phyloP scores from a whole-genome alignment of 2,797 vertebrate species.

The Danio kyathit region DNA sequence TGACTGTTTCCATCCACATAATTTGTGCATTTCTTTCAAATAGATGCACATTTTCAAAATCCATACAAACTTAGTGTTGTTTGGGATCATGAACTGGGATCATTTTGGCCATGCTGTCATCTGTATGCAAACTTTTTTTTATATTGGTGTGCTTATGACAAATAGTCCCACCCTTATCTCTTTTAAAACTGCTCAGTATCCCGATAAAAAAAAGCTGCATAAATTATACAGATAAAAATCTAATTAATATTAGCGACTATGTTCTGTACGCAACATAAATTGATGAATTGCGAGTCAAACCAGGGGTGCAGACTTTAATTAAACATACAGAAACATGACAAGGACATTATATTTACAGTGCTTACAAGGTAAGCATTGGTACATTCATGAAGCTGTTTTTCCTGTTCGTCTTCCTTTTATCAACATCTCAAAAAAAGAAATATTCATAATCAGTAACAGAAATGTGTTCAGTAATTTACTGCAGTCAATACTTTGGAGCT shows the following conservation, averaged over 20 bases:
- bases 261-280: not conserved
- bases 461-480: slow-evolving; percentile 36
- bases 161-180: too few relatives aligned
- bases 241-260: not conserved
- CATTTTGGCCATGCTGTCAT: too few relatives aligned
- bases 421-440: slow-evolving; percentile 22
- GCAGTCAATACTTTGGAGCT: slow-evolving; percentile 18
- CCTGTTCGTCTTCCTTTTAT: slow-evolving; percentile 8
- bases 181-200: not conserved
- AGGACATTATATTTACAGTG: slow-evolving; percentile 56
- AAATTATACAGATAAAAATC: too few relatives aligned
- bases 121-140: too few relatives aligned
- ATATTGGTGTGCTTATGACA: too few relatives aligned
- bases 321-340: slow-evolving; percentile 36
- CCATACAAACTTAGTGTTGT: too few relatives aligned
- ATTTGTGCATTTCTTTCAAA: too few relatives aligned
- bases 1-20: too few relatives aligned
- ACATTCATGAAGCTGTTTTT: slow-evolving; percentile 59
- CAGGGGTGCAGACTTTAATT: slow-evolving; percentile 53
- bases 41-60: too few relatives aligned
- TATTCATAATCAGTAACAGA: slow-evolving; percentile 15
- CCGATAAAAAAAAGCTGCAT: too few relatives aligned
- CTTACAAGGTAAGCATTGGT: slow-evolving; percentile 49
- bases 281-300: not conserved
- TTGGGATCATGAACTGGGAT: too few relatives aligned